Evolutionary conservation across 92 coral and sea anemone species (phyloP).

Genomic region (Isaurus tuberculatus): DNA sequence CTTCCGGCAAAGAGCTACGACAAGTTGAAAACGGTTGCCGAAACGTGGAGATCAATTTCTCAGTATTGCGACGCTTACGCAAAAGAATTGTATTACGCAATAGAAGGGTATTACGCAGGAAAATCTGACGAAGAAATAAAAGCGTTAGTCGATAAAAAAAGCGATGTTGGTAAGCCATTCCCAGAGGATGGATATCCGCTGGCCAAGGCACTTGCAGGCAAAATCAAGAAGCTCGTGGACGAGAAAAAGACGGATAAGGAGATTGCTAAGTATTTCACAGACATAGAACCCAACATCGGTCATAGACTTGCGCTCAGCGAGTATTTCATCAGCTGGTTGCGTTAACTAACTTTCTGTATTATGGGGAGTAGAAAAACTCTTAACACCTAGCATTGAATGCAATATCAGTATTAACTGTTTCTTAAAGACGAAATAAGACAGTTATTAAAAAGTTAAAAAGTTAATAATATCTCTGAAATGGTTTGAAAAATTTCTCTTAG

Average conservation of each 20-base stretch:
- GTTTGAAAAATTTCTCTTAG: no score
- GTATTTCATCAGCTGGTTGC: constrained; percentile 60
- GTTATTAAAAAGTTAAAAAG: no score
- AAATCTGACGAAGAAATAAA: constrained; percentile 42
- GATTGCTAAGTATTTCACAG: constrained; percentile 58
- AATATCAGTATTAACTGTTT: no score
- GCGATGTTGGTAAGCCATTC: constrained; percentile 57
- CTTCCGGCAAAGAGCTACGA: constrained; percentile 45
- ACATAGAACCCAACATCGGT: constrained; percentile 45
- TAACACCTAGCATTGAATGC: no score
- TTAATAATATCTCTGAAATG: no score
- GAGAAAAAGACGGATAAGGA: constrained; percentile 66
- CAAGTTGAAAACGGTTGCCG: constrained; percentile 38
- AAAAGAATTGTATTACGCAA: constrained; percentile 53
- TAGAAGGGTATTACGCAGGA: constrained; percentile 55
- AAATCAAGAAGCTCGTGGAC: constrained; percentile 37
- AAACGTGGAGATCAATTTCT: constrained; percentile 65
- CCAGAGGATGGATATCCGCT: constrained; percentile 61
- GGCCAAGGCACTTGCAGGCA: constrained; percentile 63
- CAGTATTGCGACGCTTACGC: constrained; percentile 56
- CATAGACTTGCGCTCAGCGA: constrained; percentile 58
- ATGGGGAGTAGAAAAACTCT: no score
- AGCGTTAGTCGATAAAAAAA: constrained; percentile 31
- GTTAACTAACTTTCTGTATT: no score
- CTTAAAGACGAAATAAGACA: no score